Percentiles rank a stretch among this genome's conserved stretches.
Evolutionary conservation across 2,113 vertebrate species (phyloP).

Genomic region (Oceanites oceanicus): DNA sequence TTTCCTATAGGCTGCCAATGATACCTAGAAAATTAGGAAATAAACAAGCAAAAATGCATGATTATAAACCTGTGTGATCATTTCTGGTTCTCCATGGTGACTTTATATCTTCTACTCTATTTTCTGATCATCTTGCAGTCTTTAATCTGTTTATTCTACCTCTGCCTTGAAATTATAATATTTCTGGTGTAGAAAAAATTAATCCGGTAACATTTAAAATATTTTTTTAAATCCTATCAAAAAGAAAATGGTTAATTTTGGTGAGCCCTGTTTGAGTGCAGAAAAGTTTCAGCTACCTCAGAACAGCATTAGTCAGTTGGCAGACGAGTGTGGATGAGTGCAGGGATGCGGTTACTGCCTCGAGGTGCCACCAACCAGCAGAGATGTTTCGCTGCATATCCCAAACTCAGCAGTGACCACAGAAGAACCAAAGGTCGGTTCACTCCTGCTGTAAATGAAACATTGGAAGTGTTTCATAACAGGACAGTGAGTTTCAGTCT

Average conservation of each 20-base stretch:
- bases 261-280: background rate
- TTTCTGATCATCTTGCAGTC: background rate
- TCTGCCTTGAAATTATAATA: background rate
- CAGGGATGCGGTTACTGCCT: background rate
- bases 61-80: background rate
- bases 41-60: background rate
- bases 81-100: background rate
- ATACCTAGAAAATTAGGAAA: background rate
- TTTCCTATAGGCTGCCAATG: background rate
- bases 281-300: background rate
- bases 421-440: background rate
- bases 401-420: background rate
- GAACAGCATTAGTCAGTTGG: background rate
- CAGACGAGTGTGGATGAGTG: background rate
- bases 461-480: background rate
- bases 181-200: background rate
- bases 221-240: background rate
- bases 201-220: background rate
- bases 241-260: background rate
- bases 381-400: background rate
- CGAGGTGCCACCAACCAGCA: background rate
- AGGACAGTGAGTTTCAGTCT: background rate
- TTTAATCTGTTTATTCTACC: background rate
- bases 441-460: background rate
- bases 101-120: background rate